Evolutionary conservation across 2,113 vertebrate genomes (phyloP).

Genomic region (Polypterus senegalus): DNA sequence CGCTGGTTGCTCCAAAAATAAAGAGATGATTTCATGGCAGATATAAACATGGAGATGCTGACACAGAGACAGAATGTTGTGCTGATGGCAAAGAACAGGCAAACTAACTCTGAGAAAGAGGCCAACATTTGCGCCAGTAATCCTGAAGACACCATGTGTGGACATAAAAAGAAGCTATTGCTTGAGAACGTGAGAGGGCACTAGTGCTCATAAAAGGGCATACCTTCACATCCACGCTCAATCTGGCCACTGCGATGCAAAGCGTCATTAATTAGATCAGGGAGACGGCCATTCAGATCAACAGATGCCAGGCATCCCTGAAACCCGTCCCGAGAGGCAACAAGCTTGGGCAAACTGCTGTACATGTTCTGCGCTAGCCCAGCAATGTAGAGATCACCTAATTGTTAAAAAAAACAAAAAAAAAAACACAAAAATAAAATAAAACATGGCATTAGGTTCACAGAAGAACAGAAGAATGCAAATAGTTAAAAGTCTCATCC

Average conservation of each 20-base stretch:
- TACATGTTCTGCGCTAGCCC: constrained; percentile 91
- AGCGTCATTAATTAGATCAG: constrained; percentile 85
- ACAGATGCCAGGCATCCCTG: constrained; percentile 93
- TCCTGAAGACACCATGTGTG: constrained; percentile 22
- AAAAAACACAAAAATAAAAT: not conserved
- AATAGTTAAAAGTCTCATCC: no score
- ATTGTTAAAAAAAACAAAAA: not conserved
- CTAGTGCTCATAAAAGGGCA: constrained; percentile 35
- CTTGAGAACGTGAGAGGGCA: constrained; percentile 52
- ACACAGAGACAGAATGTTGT: not conserved
- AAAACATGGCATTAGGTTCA: not conserved
- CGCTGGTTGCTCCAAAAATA: no score
- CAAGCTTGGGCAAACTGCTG: constrained; percentile 81
- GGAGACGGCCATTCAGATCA: constrained; percentile 89
- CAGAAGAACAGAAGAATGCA: no score
- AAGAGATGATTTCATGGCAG: not conserved
- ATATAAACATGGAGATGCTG: not conserved
- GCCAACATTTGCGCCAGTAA: constrained; percentile 32
- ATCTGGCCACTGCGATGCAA: constrained; percentile 93
- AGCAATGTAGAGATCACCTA: constrained; percentile 93
- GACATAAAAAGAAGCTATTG: constrained; percentile 32
- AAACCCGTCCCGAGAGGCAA: constrained; percentile 91
- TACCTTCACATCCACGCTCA: constrained; percentile 98
- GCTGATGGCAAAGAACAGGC: not conserved
- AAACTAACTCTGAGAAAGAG: constrained; percentile 16